phyloP scores from a whole-genome alignment of 2,113 vertebrate genomes.

The Pica pica region DNA sequence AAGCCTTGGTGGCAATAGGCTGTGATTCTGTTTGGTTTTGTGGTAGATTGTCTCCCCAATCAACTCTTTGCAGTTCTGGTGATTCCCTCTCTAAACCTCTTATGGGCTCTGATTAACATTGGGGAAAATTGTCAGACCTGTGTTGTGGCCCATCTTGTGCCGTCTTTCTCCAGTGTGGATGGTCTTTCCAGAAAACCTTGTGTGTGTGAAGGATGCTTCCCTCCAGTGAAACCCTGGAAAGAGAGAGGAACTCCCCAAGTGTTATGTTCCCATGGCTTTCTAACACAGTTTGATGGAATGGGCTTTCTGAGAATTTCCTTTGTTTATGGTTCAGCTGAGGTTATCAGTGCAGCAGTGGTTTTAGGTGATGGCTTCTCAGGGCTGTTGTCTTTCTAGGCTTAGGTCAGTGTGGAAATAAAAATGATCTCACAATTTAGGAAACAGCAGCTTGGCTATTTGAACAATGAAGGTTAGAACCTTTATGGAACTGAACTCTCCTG shows the following conservation, averaged over 20 bases:
- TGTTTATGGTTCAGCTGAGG: neutral
- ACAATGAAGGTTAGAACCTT: neutral
- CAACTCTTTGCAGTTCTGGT: neutral
- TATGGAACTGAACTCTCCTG: neutral
- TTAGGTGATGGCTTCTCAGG: neutral
- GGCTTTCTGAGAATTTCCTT: neutral
- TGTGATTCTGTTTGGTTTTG: neutral
- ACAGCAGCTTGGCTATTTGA: neutral
- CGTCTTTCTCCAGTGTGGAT: neutral
- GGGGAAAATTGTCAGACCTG: neutral
- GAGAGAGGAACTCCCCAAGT: neutral
- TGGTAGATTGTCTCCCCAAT: neutral
- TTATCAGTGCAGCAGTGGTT: neutral
- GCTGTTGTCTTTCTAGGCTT: neutral
- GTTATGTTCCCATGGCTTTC: neutral
- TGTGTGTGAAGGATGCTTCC: neutral
- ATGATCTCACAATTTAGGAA: neutral
- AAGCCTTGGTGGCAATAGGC: neutral
- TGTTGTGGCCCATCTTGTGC: neutral
- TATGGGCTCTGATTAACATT: accelerated
- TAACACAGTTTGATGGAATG: neutral
- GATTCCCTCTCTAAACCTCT: neutral
- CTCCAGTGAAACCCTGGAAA: neutral
- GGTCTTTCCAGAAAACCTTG: neutral
- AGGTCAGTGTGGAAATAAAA: neutral